Base-by-base conservation (phyloP, 1,140 invertebrate species). In the Steinernema feltiae region DNA sequence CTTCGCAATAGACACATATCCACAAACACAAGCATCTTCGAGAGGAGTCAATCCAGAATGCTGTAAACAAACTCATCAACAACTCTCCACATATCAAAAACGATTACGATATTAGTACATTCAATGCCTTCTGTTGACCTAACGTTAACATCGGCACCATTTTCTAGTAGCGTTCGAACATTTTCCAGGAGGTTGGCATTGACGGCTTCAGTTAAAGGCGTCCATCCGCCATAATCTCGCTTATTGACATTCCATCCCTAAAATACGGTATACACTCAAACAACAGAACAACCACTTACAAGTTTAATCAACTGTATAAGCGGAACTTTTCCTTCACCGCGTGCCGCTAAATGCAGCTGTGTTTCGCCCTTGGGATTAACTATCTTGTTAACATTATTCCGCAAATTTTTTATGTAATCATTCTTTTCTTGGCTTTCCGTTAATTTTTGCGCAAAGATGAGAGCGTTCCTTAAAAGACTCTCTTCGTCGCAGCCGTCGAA, bases 201-300 rank as follows among this genome's bases (percentile, higher is more conserved):
- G 31, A 74, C 48, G 21, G 73, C 73, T 74, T 74, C 73, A 0
- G 21, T 18, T n/a, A 74, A 48, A 1, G 73, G 73, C 24, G 73
- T 74, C 73, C 73, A 74, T 0, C 73, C 73, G 32, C 73, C 73
- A 24, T 69, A 1, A 32, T 74, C 73, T 21, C 29, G 63, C 2
- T 32, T 48, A 24, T 74, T n/a, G 0, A 69, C 46, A 27, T 74
- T 21, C 18, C 31, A 74, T 1, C 48, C 48, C 73, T 29, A 69
- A 69, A n/a, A n/a, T n/a, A n/a, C n/a, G n/a, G n/a, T n/a, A n/a
- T n/a, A n/a, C n/a, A n/a, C n/a, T n/a, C n/a, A n/a, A n/a, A n/a
- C n/a, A n/a, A n/a, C n/a, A n/a, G n/a, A n/a, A n/a, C n/a, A n/a
- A n/a, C n/a, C n/a, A n/a, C n/a, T n/a, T n/a, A n/a, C n/a, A n/a